Base-by-base conservation (phyloP, 2,888 invertebrate species). In the Brachylomia viminalis region DNA sequence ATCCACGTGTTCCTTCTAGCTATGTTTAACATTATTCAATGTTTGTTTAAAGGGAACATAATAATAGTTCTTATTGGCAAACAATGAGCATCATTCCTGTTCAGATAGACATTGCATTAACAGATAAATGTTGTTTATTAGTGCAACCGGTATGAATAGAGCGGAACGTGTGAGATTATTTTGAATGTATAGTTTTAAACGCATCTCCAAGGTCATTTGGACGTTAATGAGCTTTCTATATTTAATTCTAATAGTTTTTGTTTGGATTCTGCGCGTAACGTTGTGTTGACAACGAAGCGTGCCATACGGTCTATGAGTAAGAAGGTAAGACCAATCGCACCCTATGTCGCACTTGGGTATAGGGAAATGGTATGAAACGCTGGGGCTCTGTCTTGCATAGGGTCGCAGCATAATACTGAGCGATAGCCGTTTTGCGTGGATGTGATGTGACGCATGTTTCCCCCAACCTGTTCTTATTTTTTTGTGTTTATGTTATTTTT, bases 111-210 rank as follows among this genome's bases (percentile, higher is more conserved):
- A 42, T 64, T 77, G 58, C 61, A 84, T 52, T 73, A 59, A 67
- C 69, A 77, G 49, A 83, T 65, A 74, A 54, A 80, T 67, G 20
- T 71, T 61, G 52, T 77, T 76, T 74, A 74, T 83, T 80, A n/a
- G 33, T 59, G 73, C 65, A 72, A 58, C n/a, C 27, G 8, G 0
- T 61, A 11, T 15, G 13, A 45, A 69, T 62, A 45, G 17, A 58
- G 38, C 33, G 56, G 47, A 54, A 74, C 58, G 64, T 72, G 64
- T 23, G 15, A 59, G 67, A 65, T 74, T 74, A 83, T 83, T 76
- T 52, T 20, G 47, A 68, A 27, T 38, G 59, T 61, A 70, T 65
- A 33, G 56, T 69, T 71, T 67, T 45, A 74, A 80, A 47, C 64
- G 67, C 58, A 66, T 62, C 65, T 47, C 30, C 58, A 65, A 73